Evolutionary conservation across 2,888 invertebrate genomes (phyloP), one percentile per base, ranked within the genome.

Genomic region (Gryllus longicercus): DNA sequence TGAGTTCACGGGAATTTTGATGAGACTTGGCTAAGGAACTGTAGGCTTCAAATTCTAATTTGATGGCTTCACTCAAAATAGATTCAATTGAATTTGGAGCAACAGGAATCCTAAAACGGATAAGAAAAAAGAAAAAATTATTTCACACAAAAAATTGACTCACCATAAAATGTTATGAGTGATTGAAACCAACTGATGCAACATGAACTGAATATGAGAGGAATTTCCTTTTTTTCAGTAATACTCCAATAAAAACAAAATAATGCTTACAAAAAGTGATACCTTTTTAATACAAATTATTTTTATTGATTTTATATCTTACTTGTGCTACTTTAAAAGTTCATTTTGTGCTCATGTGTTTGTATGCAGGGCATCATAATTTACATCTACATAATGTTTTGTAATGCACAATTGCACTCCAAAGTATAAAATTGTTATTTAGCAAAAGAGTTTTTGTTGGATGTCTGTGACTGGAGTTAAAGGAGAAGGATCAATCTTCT

Each of bases 41-140:
- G 85, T 92, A 93, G 0, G 93, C 91, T 84, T 94, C 94, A 86
- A 93, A 96, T 87, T 96, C 96, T 81, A 96, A 88, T 84, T 94
- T 94, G 83, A 96, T 95, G 12, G 96, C 96, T 85, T 95, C 94
- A 82, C 93, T 94, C 74, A 96, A 87, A 84, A 96, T 95, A 0
- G 95, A 93, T 85, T 95, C 95, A 86, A 96, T 94, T 75, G 75
- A 75, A 86, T 92, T 92, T 0, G 91, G 91, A 84, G 91, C 91
- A 75, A 88, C 88, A 18, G 89, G 88, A 86, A 91, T 78, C 84
- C 89, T 89, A 83, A 79, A 86, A 85, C 80, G 51, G 25, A 80
- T 49, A 50, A 86, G 86, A 75, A 86, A 18, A 74, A 74, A 38
- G 5, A 38, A 38, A 38, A 38, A 38, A 38, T 5, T 1, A 38